phyloP scores from a whole-genome alignment of 2,797 vertebrate species.

The Sebastes diaconus region DNA sequence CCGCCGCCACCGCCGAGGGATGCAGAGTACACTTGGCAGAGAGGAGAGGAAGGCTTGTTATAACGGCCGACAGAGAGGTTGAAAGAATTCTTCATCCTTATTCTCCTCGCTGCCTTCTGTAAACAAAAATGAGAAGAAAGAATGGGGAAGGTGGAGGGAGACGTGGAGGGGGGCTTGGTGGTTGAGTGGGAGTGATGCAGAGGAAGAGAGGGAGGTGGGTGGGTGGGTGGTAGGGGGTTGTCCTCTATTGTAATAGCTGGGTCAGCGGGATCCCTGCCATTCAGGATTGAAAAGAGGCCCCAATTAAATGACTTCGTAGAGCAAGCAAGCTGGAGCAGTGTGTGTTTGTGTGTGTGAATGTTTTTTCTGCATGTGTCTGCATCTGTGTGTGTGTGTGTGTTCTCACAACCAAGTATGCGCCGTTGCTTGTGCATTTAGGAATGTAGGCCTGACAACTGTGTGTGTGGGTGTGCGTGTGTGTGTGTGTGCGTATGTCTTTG shows the following conservation, averaged over 20 bases:
- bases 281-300: slow-evolving; percentile 82
- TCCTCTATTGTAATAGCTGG: slow-evolving; percentile 69
- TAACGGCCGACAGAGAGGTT: slow-evolving; percentile 30
- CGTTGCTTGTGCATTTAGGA: slow-evolving; percentile 30
- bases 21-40: slow-evolving; percentile 1
- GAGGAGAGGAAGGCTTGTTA: slow-evolving; percentile 31
- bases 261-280: slow-evolving; percentile 76
- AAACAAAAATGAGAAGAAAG: slow-evolving; percentile 68
- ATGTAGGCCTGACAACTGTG: slow-evolving; percentile 31
- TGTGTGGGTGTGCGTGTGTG: slow-evolving; percentile 2
- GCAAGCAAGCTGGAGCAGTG: slow-evolving; percentile 72
- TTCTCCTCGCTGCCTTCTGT: slow-evolving; percentile 50
- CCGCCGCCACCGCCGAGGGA: not conserved
- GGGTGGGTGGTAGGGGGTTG: slow-evolving; percentile 24
- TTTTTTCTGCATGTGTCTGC: not conserved
- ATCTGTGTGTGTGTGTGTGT: not conserved
- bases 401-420: not conserved
- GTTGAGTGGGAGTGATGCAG: slow-evolving; percentile 42
- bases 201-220: slow-evolving; percentile 20
- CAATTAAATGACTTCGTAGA: slow-evolving; percentile 90
- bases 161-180: slow-evolving; percentile 3
- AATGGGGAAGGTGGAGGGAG: slow-evolving; percentile 42
- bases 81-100: slow-evolving; percentile 25
- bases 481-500: slow-evolving; percentile 30
- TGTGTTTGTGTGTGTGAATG: slow-evolving; percentile 25